Conservation (phyloP, 2,113 vertebrate species). For the Indri indri region DNA sequence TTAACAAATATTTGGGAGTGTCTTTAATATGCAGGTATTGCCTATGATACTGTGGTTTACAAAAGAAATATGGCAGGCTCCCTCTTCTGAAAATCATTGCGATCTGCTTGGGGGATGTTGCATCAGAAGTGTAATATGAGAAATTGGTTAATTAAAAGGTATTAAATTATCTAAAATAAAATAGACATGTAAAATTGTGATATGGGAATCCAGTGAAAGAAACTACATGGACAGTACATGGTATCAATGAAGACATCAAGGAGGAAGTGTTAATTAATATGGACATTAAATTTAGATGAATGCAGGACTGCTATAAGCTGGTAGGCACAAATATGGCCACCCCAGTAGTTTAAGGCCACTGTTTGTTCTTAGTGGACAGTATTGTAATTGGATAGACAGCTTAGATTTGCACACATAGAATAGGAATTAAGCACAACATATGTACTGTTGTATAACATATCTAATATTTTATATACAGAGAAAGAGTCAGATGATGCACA, state of each 20-base stretch:
- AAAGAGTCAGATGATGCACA: neutral
- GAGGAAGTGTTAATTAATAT: neutral
- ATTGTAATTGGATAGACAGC: neutral
- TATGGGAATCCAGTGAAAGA: neutral
- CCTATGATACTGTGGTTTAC: neutral
- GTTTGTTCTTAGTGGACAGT: neutral
- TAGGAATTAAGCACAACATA: neutral
- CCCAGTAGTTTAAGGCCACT: neutral
- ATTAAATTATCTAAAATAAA: constrained; percentile 2
- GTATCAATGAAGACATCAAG: neutral
- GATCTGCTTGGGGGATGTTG: neutral
- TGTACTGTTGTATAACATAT: neutral
- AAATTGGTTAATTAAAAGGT: neutral
- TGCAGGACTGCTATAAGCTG: neutral
- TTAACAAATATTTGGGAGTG: neutral
- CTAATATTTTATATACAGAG: neutral
- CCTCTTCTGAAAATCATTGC: neutral
- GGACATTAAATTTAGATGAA: neutral
- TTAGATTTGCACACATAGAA: neutral
- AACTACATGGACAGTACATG: neutral
- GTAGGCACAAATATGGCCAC: neutral
- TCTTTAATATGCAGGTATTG: neutral
- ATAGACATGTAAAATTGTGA: neutral
- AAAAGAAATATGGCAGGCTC: neutral
- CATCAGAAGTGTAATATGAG: neutral